A percentile compares a stretch with the other conserved stretches of the same genome.
Conservation (phyloP, 1,140 invertebrate genomes). For the Lordiphosa collinella region DNA sequence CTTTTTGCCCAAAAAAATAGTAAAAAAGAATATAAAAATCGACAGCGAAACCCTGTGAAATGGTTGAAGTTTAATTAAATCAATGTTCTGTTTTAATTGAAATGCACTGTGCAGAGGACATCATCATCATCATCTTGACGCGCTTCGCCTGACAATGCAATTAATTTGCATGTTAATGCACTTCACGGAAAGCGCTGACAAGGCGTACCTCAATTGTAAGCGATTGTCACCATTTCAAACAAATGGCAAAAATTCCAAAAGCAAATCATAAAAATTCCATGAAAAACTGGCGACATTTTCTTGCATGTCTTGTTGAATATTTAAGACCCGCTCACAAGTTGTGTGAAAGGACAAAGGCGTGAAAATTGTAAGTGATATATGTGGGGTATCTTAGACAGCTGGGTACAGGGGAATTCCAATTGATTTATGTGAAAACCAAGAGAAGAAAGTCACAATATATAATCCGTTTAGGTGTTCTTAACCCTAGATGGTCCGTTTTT, state of each 20-base stretch:
- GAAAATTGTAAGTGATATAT: too few species aligned
- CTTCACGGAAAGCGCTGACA: neutral
- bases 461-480: too few species aligned
- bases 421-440: too few species aligned
- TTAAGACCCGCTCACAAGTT: neutral
- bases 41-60: neutral
- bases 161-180: conserved; percentile 41
- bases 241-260: neutral
- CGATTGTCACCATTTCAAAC: neutral
- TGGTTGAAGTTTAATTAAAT: conserved; percentile 63
- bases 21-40: neutral
- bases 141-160: conserved; percentile 26
- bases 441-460: too few species aligned
- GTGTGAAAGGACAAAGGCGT: neutral
- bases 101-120: conserved; percentile 16
- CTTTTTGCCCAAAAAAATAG: neutral
- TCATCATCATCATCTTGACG: conserved; percentile 31
- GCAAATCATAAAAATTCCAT: neutral
- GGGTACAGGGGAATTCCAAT: too few species aligned
- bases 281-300: neutral
- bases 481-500: too few species aligned
- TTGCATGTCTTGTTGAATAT: conserved; percentile 7
- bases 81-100: conserved; percentile 71
- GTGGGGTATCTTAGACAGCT: too few species aligned
- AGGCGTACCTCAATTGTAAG: neutral